These are phyloP conservation scores for Oegoconia quadripuncta DNA, from an alignment of 2,888 invertebrate species.

Conservation along the genomic window DNA sequence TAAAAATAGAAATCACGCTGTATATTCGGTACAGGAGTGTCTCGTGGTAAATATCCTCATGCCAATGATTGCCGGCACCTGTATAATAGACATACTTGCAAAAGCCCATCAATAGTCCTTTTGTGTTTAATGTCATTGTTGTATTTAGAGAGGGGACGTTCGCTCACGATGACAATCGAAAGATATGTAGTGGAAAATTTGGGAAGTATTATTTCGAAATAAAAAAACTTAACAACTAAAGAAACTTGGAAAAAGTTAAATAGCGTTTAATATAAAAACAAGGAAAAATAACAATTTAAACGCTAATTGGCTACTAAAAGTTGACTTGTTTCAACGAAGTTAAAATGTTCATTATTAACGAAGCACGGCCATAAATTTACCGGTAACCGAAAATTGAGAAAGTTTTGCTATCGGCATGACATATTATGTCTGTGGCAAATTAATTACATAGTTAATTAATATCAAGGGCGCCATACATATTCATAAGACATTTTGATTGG, in stretches of 20 bases:
- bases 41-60: slow-evolving; percentile 46
- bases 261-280: not conserved
- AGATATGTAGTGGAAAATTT: no score
- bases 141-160: no score
- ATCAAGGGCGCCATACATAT: slow-evolving; percentile 21
- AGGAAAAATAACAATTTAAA: slow-evolving; percentile 2
- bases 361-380: slow-evolving; percentile 14
- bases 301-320: slow-evolving; percentile 5
- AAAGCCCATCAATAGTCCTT: slow-evolving; percentile 41
- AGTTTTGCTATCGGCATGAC: slow-evolving; percentile 24
- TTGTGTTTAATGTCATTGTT: slow-evolving; percentile 47
- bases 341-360: slow-evolving; percentile 19
- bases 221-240: no score
- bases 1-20: slow-evolving; percentile 43
- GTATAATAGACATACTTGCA: slow-evolving; percentile 60
- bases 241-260: not conserved
- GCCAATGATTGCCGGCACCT: slow-evolving; percentile 61
- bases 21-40: slow-evolving; percentile 45
- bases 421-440: slow-evolving; percentile 26
- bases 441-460: slow-evolving; percentile 32
- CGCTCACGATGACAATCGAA: no score
- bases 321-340: slow-evolving; percentile 5
- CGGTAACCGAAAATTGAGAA: slow-evolving; percentile 23
- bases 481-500: slow-evolving; percentile 13
- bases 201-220: no score